Percentiles rank a stretch among this genome's conserved stretches.
Evolutionary conservation across 2,113 vertebrate genomes (phyloP).

Genomic region (Patagioenas fasciata): DNA sequence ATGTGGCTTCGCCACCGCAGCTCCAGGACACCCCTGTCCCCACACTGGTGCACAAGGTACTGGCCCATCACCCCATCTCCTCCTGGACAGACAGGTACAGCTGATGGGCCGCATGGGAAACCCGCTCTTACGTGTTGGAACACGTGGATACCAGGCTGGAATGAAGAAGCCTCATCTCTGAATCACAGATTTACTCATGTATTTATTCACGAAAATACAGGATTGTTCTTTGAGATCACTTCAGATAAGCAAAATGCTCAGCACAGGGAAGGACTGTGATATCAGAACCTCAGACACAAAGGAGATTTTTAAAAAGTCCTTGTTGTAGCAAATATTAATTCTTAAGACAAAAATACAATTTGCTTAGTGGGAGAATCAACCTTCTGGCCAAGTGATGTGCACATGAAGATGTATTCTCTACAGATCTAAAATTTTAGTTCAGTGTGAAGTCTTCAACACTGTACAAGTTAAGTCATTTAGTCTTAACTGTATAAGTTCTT

Average conservation of each 20-base stretch:
- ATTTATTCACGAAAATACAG: not conserved
- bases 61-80: too few relatives aligned
- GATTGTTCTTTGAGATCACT: not conserved
- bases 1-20: too few relatives aligned
- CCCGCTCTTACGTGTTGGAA: not conserved
- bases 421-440: not conserved
- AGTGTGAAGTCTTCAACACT: not conserved
- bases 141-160: not conserved
- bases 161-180: not conserved
- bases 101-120: not conserved
- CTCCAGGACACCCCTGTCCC: too few relatives aligned
- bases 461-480: not conserved
- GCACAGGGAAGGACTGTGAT: not conserved
- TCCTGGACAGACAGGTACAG: not conserved
- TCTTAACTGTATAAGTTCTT: not conserved
- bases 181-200: not conserved
- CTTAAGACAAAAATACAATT: not conserved
- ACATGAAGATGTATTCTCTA: not conserved
- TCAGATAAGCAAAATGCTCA: not conserved
- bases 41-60: too few relatives aligned
- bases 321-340: not conserved
- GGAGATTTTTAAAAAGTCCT: not conserved
- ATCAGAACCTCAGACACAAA: not conserved
- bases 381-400: not conserved
- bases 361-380: not conserved